These are phyloP conservation scores for Drosophila rhopaloa DNA, from an alignment of 1,140 invertebrate species.

Conservation along the genomic window DNA sequence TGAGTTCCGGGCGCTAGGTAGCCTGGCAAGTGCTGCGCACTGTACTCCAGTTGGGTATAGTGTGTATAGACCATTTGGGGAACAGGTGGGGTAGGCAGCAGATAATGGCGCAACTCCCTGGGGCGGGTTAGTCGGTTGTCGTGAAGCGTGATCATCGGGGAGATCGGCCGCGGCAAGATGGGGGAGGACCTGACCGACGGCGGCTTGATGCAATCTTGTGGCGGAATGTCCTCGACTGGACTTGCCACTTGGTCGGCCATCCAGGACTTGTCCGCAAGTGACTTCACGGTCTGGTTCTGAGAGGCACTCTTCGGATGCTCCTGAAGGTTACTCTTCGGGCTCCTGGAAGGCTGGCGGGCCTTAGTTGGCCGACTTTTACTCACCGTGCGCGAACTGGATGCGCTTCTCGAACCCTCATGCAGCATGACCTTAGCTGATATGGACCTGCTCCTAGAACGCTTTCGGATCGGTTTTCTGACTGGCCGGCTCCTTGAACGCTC, in stretches of 20 bases:
- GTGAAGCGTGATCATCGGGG: conserved; percentile 9
- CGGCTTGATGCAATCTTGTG: neutral
- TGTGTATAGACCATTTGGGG: neutral
- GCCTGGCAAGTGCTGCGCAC: neutral
- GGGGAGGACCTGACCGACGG: neutral
- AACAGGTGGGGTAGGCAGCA: neutral
- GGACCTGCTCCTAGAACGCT: conserved; percentile 5
- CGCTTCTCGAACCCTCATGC: neutral
- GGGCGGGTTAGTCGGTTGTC: neutral
- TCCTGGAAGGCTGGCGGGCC: neutral
- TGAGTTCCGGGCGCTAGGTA: neutral
- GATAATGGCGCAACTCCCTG: neutral
- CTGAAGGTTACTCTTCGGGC: too few species aligned
- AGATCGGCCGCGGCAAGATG: neutral
- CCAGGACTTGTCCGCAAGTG: neutral
- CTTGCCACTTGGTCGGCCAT: too few species aligned
- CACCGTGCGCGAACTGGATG: neutral
- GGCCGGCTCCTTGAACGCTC: neutral
- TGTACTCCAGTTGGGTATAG: conserved; percentile 12
- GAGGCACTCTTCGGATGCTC: neutral
- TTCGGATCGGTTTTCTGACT: neutral
- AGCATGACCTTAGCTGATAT: neutral
- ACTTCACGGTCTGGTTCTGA: neutral
- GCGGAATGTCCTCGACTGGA: neutral
- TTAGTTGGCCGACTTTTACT: neutral